phyloP scores from a whole-genome alignment of 2,113 vertebrate genomes.

The Cyprinodon variegatus region DNA sequence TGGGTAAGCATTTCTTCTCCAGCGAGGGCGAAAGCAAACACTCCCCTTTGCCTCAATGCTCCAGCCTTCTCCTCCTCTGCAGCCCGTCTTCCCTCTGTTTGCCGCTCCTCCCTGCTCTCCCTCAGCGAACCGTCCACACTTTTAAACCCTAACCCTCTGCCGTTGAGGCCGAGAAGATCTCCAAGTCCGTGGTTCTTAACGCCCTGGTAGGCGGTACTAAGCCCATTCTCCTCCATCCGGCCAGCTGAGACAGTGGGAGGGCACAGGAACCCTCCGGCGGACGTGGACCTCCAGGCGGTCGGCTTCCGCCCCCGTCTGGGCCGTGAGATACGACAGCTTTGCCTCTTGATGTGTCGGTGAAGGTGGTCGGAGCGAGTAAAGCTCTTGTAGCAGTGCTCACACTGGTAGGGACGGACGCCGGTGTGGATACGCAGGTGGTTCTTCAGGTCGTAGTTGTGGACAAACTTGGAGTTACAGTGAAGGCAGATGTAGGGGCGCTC shows the following conservation, averaged over 20 bases:
- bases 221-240: conserved; percentile 78
- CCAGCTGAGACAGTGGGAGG: conserved; percentile 59
- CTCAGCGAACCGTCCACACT: conserved; percentile 81
- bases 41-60: conserved; percentile 86
- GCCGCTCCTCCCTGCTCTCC: conserved; percentile 85
- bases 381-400: conserved; percentile 98
- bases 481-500: conserved; percentile 97
- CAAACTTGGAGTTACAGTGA: conserved; percentile 97
- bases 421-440: conserved; percentile 99
- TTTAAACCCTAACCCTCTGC: conserved; percentile 80
- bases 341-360: conserved; percentile 95
- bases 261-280: conserved; percentile 82
- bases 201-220: conserved; percentile 71
- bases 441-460: conserved; percentile 99
- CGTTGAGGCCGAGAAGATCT: conserved; percentile 72
- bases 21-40: conserved; percentile 89
- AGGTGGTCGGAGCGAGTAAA: conserved; percentile 98
- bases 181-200: conserved; percentile 84
- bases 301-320: conserved; percentile 91
- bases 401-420: conserved; percentile 95
- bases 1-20: conserved; percentile 86
- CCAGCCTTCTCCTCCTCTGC: conserved; percentile 85
- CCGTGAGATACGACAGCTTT: conserved; percentile 91
- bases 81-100: conserved; percentile 81
- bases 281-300: conserved; percentile 83